Conservation (phyloP, 2,797 vertebrate genomes). For the Periophthalmus magnuspinnatus region DNA sequence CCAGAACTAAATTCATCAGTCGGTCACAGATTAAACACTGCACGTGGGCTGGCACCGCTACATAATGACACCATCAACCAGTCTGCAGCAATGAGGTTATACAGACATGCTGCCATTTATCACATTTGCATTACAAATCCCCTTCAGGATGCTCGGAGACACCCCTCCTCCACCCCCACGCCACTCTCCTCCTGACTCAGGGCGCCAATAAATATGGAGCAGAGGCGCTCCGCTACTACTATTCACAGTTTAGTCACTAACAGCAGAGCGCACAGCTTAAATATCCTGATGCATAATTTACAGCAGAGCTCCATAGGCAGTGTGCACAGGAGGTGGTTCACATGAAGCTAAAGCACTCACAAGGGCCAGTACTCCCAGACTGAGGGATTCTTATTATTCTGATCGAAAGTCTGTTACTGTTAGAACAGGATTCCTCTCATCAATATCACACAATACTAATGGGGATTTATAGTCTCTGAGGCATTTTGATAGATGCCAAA, state of each 20-base stretch:
- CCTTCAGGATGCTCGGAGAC: conserved; percentile 31
- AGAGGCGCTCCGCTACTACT: conserved; percentile 10
- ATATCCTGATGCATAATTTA: conserved; percentile 19
- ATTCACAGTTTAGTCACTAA: conserved; percentile 13
- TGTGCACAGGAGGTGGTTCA: not conserved
- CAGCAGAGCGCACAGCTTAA: conserved; percentile 5
- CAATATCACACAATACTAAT: not conserved
- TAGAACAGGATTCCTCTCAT: not conserved
- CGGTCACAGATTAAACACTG: conserved; percentile 42
- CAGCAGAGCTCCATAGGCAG: not conserved
- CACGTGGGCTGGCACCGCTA: conserved; percentile 19
- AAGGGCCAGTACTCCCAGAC: not conserved
- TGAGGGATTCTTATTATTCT: not conserved
- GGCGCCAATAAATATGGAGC: conserved; percentile 10
- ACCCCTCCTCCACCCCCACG: conserved; percentile 13
- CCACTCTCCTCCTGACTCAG: conserved; percentile 7
- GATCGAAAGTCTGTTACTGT: not conserved
- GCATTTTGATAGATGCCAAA: not conserved
- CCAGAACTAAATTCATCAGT: conserved; percentile 45
- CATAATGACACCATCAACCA: conserved; percentile 49
- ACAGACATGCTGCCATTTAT: conserved; percentile 40
- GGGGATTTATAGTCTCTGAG: not conserved
- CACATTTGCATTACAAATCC: conserved; percentile 48
- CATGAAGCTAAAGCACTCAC: not conserved
- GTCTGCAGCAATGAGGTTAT: conserved; percentile 40